Base-by-base conservation (phyloP, 2,888 invertebrate species). In the Schizaphis graminum region DNA sequence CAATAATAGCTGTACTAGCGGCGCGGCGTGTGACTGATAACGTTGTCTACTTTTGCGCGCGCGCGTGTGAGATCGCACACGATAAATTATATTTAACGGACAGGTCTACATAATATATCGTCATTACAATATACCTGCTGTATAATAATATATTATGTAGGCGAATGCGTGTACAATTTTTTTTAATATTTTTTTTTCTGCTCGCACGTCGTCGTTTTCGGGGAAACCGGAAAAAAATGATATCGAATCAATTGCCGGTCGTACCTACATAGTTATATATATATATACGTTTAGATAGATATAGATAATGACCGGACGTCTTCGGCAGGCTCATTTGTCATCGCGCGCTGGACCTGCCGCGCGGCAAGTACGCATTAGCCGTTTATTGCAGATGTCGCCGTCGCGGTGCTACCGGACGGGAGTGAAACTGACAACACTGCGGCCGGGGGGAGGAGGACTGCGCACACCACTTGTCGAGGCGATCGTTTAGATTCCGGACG, bases 311-410 rank as follows among this genome's bases (percentile, higher is more conserved):
- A 85, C 89, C 89, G 88, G 88, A 85, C 85, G 93, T 93, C 93
- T 84, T 57, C 35, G 84, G 89, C 93, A 93, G 89, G 47, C 89
- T 41, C 88, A 77, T 53, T 85, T 87, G 91, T 86, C 86, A 90
- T 77, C 53, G 35, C 53, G 35, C 49, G 28, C 28, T 47, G 47
- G 35, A 77, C 77, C 77, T 77, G 77, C 77, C 85, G 84, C 44
- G 4, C 77, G 28, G 89, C 61, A 41, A n/a, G 53, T 47, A 56
- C 86, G 88, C 92, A 93, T 93, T 93, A 93, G 92, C 89, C 88
- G 92, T 93, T 93, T 93, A 93, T 93, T 93, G 53, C 92, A 93
- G 92, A 93, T 89, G 26, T 88, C 85, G 44, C 8, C 49, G 57
- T 26, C 35, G 85, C 44, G 85, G 24, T 41, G 84, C 44, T 21